Percentiles rank a stretch among this genome's conserved stretches.
phyloP scores from a whole-genome alignment of 2,113 vertebrate species.

The Gallinago jamesoni region DNA sequence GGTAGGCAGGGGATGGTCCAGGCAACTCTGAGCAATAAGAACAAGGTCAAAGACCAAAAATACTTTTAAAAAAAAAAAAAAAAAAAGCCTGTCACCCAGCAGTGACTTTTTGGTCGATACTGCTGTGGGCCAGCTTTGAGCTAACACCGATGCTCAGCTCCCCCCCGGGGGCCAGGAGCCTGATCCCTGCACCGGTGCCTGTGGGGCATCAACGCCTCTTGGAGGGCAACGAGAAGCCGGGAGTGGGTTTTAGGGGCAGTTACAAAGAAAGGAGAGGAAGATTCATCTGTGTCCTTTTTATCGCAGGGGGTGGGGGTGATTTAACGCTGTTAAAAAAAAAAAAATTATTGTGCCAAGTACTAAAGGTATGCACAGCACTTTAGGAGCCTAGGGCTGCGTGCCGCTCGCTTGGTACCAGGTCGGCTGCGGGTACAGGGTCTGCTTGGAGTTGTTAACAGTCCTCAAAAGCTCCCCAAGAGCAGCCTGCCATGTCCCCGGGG shows the following conservation, averaged over 20 bases:
- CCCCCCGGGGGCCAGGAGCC: background rate
- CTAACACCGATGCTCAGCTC: rapidly evolving
- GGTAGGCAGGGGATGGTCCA: background rate
- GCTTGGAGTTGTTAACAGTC: background rate
- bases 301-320: background rate
- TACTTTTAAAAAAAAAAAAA: background rate
- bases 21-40: background rate
- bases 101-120: background rate
- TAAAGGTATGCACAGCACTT: conserved; percentile 25
- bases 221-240: background rate
- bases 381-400: background rate
- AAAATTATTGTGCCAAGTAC: background rate
- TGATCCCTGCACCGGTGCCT: background rate
- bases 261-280: background rate
- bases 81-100: background rate
- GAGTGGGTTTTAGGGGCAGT: background rate
- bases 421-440: background rate
- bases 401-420: background rate
- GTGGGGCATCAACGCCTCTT: background rate
- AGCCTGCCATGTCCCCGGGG: background rate
- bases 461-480: background rate
- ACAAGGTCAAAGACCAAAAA: background rate
- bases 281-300: background rate
- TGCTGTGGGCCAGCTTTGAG: background rate
- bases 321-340: background rate